phyloP scores from a whole-genome alignment of 2,797 vertebrate species.

The Arnoldichthys spilopterus region DNA sequence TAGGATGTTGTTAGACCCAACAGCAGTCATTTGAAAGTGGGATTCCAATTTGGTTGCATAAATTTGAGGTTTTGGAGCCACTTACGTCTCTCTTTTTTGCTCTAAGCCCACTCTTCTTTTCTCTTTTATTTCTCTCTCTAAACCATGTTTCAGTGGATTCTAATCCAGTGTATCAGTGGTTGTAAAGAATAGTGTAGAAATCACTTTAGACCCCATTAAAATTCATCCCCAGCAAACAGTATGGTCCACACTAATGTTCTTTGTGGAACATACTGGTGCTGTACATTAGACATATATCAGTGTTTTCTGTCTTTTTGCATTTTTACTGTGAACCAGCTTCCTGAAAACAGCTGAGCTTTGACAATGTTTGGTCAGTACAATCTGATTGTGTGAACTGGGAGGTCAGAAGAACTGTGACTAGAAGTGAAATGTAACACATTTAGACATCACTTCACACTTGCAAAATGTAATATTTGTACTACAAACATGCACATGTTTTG shows the following conservation, averaged over 20 bases:
- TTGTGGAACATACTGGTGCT: background rate
- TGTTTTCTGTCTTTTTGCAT: no score
- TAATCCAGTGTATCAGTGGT: background rate
- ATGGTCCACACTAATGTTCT: background rate
- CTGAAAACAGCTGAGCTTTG: no score
- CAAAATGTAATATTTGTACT: no score
- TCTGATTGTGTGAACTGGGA: no score
- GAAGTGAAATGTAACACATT: no score
- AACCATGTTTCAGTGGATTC: slow-evolving; percentile 16
- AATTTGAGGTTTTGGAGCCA: slow-evolving; percentile 52
- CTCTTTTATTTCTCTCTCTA: slow-evolving; percentile 30
- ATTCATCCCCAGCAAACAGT: background rate
- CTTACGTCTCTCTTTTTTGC: slow-evolving; percentile 47
- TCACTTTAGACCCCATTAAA: background rate
- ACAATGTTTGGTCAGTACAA: no score
- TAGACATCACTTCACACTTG: no score
- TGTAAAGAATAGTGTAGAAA: background rate
- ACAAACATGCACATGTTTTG: no score
- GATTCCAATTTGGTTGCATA: slow-evolving; percentile 54
- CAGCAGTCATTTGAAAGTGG: slow-evolving; percentile 48
- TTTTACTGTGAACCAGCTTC: no score
- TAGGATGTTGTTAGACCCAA: slow-evolving; percentile 56
- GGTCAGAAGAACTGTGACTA: no score
- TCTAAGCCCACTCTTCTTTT: slow-evolving; percentile 24
- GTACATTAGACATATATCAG: background rate